Base-by-base conservation (phyloP, 2,888 invertebrate genomes). In the Pomacea canaliculata region DNA sequence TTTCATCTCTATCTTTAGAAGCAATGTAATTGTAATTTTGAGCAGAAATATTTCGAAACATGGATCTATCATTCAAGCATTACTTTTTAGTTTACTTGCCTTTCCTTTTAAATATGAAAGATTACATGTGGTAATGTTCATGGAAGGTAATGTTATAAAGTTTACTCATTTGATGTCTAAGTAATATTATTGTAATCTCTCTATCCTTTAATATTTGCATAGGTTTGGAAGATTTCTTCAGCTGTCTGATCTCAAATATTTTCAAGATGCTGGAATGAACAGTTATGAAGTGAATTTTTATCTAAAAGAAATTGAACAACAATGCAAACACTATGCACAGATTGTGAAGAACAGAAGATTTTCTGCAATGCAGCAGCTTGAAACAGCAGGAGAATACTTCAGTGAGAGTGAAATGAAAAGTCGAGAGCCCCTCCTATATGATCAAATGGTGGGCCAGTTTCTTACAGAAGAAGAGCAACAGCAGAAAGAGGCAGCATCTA, bases 341-440 rank as follows among this genome's bases (percentile, higher is more conserved):
- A 81, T 80, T 46, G 84, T 88, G 23, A 94, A 94, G 90, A 97
- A 97, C 89, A 92, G 97, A 83, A 92, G 97, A 65, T 97, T 94
- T 88, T 94, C 94, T 86, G 97, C 97, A 1, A 91, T 97, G 87
- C 93, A 95, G 85, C 93, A 94, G 85, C 90, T 97, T 81, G 92
- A 95, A 63, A 91, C 93, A 72, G 93, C 94, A 81, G 93, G 94
- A 18, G 92, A 93, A 49, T 98, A 97, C 91, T 98, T 98, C 87
- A 95, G 95, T 89, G 97, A 98, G 90, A 94, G 94, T 79, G 95
- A 96, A 92, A 98, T 98, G 98, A 96, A 96, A 94, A 94, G 94
- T 83, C 92, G 98, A 78, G 96, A 97, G 90, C 98, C 98, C 0
- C 92, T 96, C 73, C 91, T 98, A 0, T 98, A 96, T 91, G 96